Conservation (phyloP, 2,113 vertebrate species). For the Bubo blakistoni region DNA sequence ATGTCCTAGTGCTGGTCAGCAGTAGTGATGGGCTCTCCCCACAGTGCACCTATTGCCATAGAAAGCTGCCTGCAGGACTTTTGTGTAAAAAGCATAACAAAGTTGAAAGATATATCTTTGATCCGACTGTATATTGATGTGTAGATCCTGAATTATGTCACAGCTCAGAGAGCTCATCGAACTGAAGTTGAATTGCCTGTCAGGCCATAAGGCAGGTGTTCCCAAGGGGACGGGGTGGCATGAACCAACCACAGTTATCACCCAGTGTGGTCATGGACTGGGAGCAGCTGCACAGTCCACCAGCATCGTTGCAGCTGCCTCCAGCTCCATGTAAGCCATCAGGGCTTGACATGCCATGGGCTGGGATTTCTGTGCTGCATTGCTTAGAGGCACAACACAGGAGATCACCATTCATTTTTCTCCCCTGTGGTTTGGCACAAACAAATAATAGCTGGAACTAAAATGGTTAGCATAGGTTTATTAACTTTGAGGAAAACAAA, state of each 20-base stretch:
- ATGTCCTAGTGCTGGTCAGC: neutral
- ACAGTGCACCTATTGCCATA: rapidly evolving
- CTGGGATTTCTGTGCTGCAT: neutral
- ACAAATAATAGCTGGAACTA: constrained; percentile 7
- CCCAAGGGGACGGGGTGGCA: neutral
- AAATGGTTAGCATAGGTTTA: constrained; percentile 27
- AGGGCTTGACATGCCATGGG: neutral
- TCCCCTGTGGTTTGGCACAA: neutral
- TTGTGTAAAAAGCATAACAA: neutral
- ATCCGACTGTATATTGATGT: neutral
- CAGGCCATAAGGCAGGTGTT: neutral
- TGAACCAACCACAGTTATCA: neutral
- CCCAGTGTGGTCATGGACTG: rapidly evolving
- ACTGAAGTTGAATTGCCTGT: neutral
- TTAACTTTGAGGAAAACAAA: constrained; percentile 28
- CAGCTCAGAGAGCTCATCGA: neutral
- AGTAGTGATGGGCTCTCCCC: neutral
- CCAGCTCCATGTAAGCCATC: neutral
- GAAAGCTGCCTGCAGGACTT: neutral
- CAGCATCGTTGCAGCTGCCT: neutral
- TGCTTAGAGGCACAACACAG: neutral
- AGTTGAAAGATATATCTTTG: neutral
- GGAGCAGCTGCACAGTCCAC: neutral
- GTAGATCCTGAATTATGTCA: neutral
- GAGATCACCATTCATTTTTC: neutral